These are phyloP conservation scores for Petrolisthes cinctipes DNA, from an alignment of 2,888 invertebrate species.

Conservation along the genomic window DNA sequence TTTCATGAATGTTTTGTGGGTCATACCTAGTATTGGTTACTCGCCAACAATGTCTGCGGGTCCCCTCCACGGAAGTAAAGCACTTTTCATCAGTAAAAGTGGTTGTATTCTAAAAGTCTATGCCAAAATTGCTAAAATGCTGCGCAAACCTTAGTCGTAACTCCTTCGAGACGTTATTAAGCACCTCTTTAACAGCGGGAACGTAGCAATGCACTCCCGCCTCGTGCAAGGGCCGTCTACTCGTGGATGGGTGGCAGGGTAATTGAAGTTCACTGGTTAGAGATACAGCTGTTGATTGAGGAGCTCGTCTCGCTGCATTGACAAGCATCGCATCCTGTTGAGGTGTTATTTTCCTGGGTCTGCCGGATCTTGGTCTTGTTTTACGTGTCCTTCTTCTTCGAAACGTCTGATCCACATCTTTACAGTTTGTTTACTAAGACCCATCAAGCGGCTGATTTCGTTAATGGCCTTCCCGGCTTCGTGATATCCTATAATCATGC, in stretches of 20 bases:
- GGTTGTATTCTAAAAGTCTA: neutral
- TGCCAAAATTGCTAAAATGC: neutral
- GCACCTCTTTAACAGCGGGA: neutral
- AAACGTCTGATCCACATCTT: neutral
- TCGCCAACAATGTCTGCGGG: neutral
- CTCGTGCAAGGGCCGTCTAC: neutral
- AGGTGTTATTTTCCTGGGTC: neutral
- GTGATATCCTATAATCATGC: neutral
- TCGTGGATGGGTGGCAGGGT: neutral
- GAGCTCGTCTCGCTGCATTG: slow-evolving; percentile 16
- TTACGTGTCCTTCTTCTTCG: neutral
- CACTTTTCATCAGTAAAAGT: neutral
- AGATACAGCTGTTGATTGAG: slow-evolving; percentile 2
- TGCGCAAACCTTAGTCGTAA: slow-evolving; percentile 19
- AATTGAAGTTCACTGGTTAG: neutral
- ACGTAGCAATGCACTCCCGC: neutral
- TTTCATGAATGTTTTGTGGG: neutral
- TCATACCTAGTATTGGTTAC: neutral
- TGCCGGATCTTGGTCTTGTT: neutral
- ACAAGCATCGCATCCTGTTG: neutral
- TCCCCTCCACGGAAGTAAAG: neutral
- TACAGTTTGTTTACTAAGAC: neutral
- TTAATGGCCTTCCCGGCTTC: neutral
- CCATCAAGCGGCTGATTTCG: neutral
- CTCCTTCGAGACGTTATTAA: neutral